Percentiles rank a stretch among this genome's conserved stretches.
These are phyloP conservation scores for Trichonephila clavata DNA, from an alignment of 1,140 invertebrate genomes.

Conservation along the genomic window DNA sequence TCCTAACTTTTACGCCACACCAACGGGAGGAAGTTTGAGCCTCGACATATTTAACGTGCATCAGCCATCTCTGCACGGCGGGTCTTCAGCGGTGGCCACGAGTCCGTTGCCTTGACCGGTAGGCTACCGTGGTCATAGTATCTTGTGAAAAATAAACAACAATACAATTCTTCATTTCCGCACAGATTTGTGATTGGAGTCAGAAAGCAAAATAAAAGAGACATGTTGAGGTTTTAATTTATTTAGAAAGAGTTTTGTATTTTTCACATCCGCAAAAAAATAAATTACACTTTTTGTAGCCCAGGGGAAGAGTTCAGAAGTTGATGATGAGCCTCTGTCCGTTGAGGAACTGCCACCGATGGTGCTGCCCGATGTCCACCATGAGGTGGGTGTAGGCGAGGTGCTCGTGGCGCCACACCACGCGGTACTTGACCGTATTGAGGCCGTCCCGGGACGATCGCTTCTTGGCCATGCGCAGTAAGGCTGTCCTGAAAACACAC, in stretches of 20 bases:
- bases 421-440: slow-evolving; percentile 78
- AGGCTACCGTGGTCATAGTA: too few relatives aligned
- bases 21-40: too few relatives aligned
- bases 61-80: too few relatives aligned
- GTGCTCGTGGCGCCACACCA: slow-evolving; percentile 73
- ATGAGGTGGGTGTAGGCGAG: slow-evolving; percentile 77
- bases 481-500: slow-evolving; percentile 65
- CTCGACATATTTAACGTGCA: too few relatives aligned
- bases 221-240: not conserved
- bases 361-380: slow-evolving; percentile 78
- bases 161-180: too few relatives aligned
- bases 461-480: slow-evolving; percentile 78
- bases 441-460: slow-evolving; percentile 77
- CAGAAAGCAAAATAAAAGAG: not conserved
- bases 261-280: not conserved
- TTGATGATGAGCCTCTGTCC: slow-evolving; percentile 76
- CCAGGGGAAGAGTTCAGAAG: slow-evolving; percentile 41
- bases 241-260: not conserved
- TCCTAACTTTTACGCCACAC: too few relatives aligned
- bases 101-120: too few relatives aligned
- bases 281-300: not conserved
- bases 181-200: not conserved
- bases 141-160: too few relatives aligned
- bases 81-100: too few relatives aligned
- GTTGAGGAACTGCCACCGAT: slow-evolving; percentile 78